Evolutionary conservation across 2,113 vertebrate genomes (phyloP).

Genomic region (Lagopus leucura): DNA sequence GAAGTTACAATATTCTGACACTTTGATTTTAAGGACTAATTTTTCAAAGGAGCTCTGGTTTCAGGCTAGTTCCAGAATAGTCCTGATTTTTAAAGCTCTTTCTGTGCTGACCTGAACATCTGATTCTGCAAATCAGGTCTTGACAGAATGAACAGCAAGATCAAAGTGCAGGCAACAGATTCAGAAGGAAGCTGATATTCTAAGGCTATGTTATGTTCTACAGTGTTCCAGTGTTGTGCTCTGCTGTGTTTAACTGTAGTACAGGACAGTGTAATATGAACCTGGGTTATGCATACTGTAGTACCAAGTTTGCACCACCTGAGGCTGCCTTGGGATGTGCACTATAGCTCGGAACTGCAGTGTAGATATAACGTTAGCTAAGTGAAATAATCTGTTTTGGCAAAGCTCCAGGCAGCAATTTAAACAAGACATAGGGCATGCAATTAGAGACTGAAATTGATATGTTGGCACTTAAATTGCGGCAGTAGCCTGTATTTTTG

Average conservation of each 20-base stretch:
- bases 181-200: not conserved
- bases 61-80: not conserved
- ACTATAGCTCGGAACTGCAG: not conserved
- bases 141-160: not conserved
- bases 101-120: not conserved
- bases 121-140: not conserved
- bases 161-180: not conserved
- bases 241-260: not conserved
- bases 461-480: conserved; percentile 31
- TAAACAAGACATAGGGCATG: not conserved
- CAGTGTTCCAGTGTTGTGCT: not conserved
- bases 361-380: not conserved
- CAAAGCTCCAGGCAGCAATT: conserved; percentile 51
- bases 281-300: not conserved
- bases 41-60: not conserved
- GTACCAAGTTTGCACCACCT: not conserved
- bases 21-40: not conserved
- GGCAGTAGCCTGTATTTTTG: not conserved
- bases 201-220: not conserved
- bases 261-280: not conserved
- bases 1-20: not conserved
- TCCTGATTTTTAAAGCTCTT: not conserved
- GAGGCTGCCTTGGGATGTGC: not conserved
- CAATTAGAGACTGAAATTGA: conserved; percentile 62
- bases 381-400: conserved; percentile 46